A percentile compares a stretch with the other conserved stretches of the same genome.
phyloP scores from a whole-genome alignment of 2,113 vertebrate genomes.

The Myotis yumanensis region DNA sequence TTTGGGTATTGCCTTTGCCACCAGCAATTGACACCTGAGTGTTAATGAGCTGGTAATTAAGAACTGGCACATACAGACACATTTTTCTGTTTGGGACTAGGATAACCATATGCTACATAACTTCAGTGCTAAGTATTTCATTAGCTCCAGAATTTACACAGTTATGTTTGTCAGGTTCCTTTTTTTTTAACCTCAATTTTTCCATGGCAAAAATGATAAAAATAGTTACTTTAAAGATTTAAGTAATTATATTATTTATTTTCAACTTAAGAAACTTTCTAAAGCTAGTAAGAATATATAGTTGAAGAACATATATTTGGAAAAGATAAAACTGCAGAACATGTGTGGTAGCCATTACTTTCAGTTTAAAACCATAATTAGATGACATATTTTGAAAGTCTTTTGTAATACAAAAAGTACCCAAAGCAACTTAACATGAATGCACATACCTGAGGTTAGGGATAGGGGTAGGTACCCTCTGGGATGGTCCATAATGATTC shows the following conservation, averaged over 20 bases:
- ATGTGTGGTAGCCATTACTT: neutral
- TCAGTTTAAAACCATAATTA: neutral
- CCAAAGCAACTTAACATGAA: neutral
- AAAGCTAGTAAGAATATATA: constrained; percentile 5
- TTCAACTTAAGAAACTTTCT: constrained; percentile 53
- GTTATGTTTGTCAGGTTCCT: neutral
- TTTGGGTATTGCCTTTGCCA: constrained; percentile 88
- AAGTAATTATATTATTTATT: constrained; percentile 39
- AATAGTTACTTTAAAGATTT: constrained; percentile 2
- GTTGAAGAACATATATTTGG: neutral
- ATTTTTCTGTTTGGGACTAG: constrained; percentile 85
- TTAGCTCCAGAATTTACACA: constrained; percentile 76
- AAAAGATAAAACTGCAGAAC: neutral
- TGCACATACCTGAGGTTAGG: too few relatives aligned
- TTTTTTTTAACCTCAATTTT: neutral
- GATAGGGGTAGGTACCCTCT: neutral
- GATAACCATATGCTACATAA: constrained; percentile 87
- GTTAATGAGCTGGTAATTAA: constrained; percentile 93
- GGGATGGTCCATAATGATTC: neutral
- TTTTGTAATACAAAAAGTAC: neutral
- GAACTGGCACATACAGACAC: constrained; percentile 85
- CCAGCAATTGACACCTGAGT: constrained; percentile 90
- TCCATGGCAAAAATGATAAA: neutral
- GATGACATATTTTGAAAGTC: neutral
- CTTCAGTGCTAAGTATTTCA: constrained; percentile 82